Conservation (phyloP, 2,113 vertebrate species). For the Podiceps cristatus region DNA sequence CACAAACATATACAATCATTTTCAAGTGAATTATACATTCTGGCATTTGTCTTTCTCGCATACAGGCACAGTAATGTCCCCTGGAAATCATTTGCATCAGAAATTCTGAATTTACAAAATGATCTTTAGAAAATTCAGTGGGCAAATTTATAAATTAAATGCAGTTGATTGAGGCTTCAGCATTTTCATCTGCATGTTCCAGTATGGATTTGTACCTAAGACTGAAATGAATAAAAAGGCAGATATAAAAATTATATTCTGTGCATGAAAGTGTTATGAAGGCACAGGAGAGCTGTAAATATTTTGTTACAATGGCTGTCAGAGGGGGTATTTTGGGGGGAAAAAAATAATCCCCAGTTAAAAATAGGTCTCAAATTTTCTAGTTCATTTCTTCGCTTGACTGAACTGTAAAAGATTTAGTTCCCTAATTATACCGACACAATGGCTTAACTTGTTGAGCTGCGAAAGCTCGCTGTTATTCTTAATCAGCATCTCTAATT, state of each 20-base stretch:
- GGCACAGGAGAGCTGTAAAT: not conserved
- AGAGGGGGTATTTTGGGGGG: fast-evolving
- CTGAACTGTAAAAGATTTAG: conserved; percentile 32
- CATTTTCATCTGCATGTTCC: not conserved
- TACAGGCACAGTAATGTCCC: not conserved
- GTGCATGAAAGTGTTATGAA: not conserved
- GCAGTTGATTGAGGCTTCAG: not conserved
- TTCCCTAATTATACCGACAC: conserved; percentile 40
- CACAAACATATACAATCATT: not conserved
- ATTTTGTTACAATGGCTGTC: not conserved
- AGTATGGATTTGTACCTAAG: not conserved
- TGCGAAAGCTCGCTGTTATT: not conserved
- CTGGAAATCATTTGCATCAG: not conserved
- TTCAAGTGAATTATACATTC: not conserved
- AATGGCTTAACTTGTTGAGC: conserved; percentile 45
- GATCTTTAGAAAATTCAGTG: not conserved
- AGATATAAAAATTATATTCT: not conserved
- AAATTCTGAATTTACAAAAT: conserved; percentile 8
- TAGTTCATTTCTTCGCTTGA: not conserved
- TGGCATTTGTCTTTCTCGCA: not conserved
- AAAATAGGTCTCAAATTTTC: conserved; percentile 51
- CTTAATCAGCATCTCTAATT: conserved; percentile 45
- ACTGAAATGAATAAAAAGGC: not conserved
- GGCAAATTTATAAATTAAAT: not conserved
- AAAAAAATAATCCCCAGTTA: not conserved